phyloP scores from a whole-genome alignment of 2,888 invertebrate genomes.

The Andrena bicolor region DNA sequence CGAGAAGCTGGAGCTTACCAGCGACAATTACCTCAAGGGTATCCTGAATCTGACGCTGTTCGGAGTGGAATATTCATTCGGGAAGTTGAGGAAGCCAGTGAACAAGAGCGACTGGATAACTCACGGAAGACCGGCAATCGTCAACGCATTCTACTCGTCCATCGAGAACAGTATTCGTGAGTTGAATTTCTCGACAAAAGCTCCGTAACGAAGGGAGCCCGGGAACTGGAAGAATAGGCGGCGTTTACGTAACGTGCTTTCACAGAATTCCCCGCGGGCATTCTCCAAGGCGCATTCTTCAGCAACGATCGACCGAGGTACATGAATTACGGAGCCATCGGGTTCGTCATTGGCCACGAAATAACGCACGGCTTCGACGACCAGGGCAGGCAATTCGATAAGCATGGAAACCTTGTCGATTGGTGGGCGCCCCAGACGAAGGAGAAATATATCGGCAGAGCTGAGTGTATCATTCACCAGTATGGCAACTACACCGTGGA shows the following conservation, averaged over 20 bases:
- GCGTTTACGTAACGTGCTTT: not conserved
- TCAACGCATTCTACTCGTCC: constrained; percentile 87
- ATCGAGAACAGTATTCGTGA: constrained; percentile 87
- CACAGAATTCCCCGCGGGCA: constrained; percentile 89
- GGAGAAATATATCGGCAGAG: constrained; percentile 92
- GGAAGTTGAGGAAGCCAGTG: constrained; percentile 85
- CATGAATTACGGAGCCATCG: constrained; percentile 97
- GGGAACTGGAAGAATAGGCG: not conserved
- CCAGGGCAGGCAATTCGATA: constrained; percentile 95
- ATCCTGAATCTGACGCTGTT: constrained; percentile 86
- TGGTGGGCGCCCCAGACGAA: constrained; percentile 97
- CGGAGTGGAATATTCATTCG: constrained; percentile 85
- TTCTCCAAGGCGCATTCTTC: constrained; percentile 96
- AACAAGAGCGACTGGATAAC: constrained; percentile 86
- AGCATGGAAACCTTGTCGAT: constrained; percentile 95
- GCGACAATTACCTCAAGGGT: constrained; percentile 85
- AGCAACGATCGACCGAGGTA: constrained; percentile 94
- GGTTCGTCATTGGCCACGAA: constrained; percentile 96
- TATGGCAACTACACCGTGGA: constrained; percentile 95
- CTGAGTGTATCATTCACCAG: constrained; percentile 96
- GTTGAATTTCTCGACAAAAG: constrained; percentile 64
- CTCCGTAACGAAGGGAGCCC: not conserved
- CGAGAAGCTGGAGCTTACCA: constrained; percentile 84
- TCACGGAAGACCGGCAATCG: constrained; percentile 85
- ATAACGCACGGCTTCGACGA: constrained; percentile 96